phyloP scores from a whole-genome alignment of 2,113 vertebrate genomes.

The Daphoenositta chrysoptera region DNA sequence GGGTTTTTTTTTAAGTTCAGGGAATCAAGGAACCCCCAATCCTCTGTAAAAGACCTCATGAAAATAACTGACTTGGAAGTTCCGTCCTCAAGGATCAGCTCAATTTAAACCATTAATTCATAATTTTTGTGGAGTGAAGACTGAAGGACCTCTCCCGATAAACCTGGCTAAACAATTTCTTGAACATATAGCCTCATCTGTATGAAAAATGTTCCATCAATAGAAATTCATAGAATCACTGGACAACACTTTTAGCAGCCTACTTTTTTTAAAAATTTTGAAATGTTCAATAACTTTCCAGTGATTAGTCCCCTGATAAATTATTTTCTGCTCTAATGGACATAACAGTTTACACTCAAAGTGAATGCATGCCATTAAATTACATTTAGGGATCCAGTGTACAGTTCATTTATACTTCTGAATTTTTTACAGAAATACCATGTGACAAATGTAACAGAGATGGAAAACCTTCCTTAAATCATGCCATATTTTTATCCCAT shows the following conservation, averaged over 20 bases:
- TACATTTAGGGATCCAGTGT: background rate
- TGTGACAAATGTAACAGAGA: background rate
- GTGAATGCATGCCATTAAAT: background rate
- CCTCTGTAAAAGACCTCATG: background rate
- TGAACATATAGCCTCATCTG: background rate
- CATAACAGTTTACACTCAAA: background rate
- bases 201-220: background rate
- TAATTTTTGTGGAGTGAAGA: background rate
- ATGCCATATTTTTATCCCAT: background rate
- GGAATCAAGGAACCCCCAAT: background rate
- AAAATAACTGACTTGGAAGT: background rate
- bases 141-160: background rate
- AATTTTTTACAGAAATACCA: background rate
- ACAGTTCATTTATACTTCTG: background rate
- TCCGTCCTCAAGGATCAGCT: background rate
- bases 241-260: background rate
- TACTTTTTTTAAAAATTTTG: no score
- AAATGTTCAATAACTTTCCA: background rate
- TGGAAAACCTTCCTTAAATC: background rate
- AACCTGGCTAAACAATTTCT: background rate
- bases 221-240: background rate
- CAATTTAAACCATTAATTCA: background rate
- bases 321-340: background rate
- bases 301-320: background rate
- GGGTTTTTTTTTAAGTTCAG: background rate